A percentile compares a stretch with the other conserved stretches of the same genome.
Evolutionary conservation across 2,888 invertebrate species (phyloP).

Genomic region (Athetis lepigone): DNA sequence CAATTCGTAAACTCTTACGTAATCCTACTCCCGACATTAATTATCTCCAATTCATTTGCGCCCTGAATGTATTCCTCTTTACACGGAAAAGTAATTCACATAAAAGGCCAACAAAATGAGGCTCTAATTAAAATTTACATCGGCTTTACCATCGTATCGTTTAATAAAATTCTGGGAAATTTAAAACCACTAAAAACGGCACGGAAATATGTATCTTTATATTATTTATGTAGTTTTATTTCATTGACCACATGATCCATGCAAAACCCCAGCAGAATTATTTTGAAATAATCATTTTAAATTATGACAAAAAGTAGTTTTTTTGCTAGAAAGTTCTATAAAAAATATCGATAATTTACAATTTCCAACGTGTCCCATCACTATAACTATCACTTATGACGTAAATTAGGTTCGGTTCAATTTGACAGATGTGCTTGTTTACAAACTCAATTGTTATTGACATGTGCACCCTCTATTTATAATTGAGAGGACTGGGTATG

Average conservation of each 20-base stretch:
- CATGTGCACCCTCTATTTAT: conserved; percentile 51
- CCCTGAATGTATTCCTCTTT: conserved; percentile 50
- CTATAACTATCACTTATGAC: conserved; percentile 68
- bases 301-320: too few relatives aligned
- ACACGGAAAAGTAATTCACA: conserved; percentile 42
- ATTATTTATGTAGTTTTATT: too few relatives aligned
- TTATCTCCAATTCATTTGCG: conserved; percentile 45
- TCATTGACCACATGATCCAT: too few relatives aligned
- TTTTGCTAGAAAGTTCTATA: too few relatives aligned
- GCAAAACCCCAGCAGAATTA: too few relatives aligned
- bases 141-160: not conserved
- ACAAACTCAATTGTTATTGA: conserved; percentile 48
- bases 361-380: conserved; percentile 40
- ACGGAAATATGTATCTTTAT: too few relatives aligned
- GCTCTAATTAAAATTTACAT: conserved; percentile 42
- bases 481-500: conserved; percentile 24
- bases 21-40: conserved; percentile 41
- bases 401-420: conserved; percentile 64
- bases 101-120: conserved; percentile 41
- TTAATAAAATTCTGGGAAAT: conserved; percentile 3
- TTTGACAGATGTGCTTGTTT: conserved; percentile 66
- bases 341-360: conserved; percentile 16
- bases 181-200: not conserved
- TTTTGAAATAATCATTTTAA: too few relatives aligned
- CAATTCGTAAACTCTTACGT: conserved; percentile 41